phyloP scores from a whole-genome alignment of 1,140 invertebrate species.

The Ceratina calcarata region DNA sequence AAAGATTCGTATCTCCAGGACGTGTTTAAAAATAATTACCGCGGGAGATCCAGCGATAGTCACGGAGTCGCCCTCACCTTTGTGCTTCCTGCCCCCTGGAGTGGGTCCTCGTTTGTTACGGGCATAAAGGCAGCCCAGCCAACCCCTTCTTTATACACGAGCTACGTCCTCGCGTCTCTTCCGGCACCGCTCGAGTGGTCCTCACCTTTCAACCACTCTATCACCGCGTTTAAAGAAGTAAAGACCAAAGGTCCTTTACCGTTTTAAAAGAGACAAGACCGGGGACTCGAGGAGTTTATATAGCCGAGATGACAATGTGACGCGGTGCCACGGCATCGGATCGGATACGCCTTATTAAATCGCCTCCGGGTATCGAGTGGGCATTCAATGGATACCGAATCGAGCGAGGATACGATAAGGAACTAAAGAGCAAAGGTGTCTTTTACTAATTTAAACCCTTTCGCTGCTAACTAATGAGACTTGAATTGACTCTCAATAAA shows the following conservation, averaged over 20 bases:
- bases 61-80: slow-evolving; percentile 77
- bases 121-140: slow-evolving; percentile 66
- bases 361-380: slow-evolving; percentile 32
- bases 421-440: slow-evolving; percentile 46
- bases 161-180: slow-evolving; percentile 55
- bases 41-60: slow-evolving; percentile 78
- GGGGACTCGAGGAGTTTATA: slow-evolving; percentile 50
- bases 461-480: no score
- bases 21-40: slow-evolving; percentile 82
- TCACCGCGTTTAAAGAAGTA: slow-evolving; percentile 80
- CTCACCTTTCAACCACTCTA: slow-evolving; percentile 79
- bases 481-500: no score
- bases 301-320: slow-evolving; percentile 65
- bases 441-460: slow-evolving; percentile 6
- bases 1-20: slow-evolving; percentile 78
- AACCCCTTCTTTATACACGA: slow-evolving; percentile 20
- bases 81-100: slow-evolving; percentile 65
- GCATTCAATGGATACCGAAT: slow-evolving; percentile 47
- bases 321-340: slow-evolving; percentile 18
- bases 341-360: slow-evolving; percentile 38
- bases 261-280: slow-evolving; percentile 56
- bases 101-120: slow-evolving; percentile 69
- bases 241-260: slow-evolving; percentile 75
- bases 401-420: slow-evolving; percentile 49
- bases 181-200: slow-evolving; percentile 56